These are phyloP conservation scores for Psittacus erithacus DNA, from an alignment of 2,113 vertebrate species.

Conservation along the genomic window DNA sequence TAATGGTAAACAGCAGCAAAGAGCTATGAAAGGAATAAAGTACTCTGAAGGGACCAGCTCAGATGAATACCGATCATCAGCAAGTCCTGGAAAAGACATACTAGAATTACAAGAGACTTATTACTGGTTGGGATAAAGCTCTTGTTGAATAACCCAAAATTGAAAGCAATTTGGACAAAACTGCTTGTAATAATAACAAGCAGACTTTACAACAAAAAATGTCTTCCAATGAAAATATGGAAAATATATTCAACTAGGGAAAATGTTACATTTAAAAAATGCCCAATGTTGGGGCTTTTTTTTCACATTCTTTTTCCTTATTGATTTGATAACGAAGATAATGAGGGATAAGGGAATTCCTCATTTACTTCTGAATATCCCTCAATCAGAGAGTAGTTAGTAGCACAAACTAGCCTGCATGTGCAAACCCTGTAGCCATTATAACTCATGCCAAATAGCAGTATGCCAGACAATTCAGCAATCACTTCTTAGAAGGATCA, in stretches of 20 bases:
- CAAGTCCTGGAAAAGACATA: neutral
- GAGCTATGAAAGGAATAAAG: neutral
- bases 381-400: neutral
- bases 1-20: neutral
- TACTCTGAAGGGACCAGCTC: neutral
- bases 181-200: neutral
- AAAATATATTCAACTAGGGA: neutral
- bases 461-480: neutral
- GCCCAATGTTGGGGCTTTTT: neutral
- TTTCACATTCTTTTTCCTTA: neutral
- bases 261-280: neutral
- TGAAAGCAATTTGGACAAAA: neutral
- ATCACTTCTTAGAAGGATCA: conserved; percentile 69
- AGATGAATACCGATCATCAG: neutral
- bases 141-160: neutral
- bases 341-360: neutral
- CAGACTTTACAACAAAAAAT: neutral
- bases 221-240: neutral
- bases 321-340: neutral
- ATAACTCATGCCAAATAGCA: neutral
- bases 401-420: neutral
- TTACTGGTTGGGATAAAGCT: neutral
- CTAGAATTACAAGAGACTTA: neutral
- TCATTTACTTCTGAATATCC: neutral
- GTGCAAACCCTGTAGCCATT: neutral